A percentile compares a stretch with the other conserved stretches of the same genome.
These are phyloP conservation scores for Salmo trutta DNA, from an alignment of 2,797 vertebrate genomes.

Conservation along the genomic window DNA sequence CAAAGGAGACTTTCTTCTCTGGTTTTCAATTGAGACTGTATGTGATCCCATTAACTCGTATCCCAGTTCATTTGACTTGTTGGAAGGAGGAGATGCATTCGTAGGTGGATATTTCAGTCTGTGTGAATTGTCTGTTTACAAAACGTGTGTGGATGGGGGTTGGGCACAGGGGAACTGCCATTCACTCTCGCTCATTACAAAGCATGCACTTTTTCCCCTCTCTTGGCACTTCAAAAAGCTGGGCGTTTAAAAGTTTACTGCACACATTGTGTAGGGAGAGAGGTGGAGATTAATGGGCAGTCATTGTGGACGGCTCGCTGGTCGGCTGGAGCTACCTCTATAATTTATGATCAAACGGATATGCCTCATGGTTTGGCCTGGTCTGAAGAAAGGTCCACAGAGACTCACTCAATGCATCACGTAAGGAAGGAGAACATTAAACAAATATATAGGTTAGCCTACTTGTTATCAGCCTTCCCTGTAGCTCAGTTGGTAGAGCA, in stretches of 20 bases:
- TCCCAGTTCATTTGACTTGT: constrained; percentile 29
- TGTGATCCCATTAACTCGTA: constrained; percentile 37
- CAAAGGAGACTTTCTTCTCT: constrained; percentile 45
- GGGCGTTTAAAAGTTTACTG: constrained; percentile 7
- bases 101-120: constrained; percentile 27
- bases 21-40: constrained; percentile 45
- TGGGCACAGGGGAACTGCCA: background rate
- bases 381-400: background rate
- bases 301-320: background rate
- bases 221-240: constrained; percentile 17
- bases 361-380: background rate
- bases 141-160: background rate
- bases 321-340: constrained; percentile 10
- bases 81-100: constrained; percentile 22
- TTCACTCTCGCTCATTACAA: background rate
- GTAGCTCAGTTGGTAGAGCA: too few species aligned
- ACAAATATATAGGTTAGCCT: too few species aligned
- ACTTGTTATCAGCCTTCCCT: too few species aligned
- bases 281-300: constrained; percentile 10
- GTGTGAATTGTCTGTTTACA: background rate
- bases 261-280: constrained; percentile 10
- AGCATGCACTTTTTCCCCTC: background rate
- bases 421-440: too few species aligned
- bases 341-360: constrained; percentile 19
- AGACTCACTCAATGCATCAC: background rate